Conservation (phyloP, 2,113 vertebrate genomes). For the Cyanoliseus patagonus region DNA sequence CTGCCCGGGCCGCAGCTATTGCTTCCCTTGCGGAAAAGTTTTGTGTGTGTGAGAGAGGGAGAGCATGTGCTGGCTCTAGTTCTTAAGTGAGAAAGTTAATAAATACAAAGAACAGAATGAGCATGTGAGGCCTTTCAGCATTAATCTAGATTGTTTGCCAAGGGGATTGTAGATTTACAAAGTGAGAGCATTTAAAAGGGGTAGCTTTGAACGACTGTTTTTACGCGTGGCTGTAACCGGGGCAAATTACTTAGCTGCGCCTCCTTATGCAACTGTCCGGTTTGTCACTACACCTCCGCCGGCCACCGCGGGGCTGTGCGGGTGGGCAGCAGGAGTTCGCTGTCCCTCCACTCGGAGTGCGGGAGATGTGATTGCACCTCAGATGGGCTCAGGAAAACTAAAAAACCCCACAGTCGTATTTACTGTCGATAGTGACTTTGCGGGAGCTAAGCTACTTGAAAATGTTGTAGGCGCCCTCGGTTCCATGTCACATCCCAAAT, state of each 20-base stretch:
- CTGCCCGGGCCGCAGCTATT: background rate
- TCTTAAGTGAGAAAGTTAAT: constrained; percentile 22
- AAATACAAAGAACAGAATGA: background rate
- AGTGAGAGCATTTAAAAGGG: background rate
- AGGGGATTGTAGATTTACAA: background rate
- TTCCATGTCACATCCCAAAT: constrained; percentile 55
- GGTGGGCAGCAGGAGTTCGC: background rate
- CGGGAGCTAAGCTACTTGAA: background rate
- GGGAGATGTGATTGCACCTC: background rate
- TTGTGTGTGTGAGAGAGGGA: background rate
- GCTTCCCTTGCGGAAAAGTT: constrained; percentile 30
- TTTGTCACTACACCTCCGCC: background rate
- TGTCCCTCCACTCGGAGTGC: background rate
- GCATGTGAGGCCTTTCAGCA: constrained; percentile 55
- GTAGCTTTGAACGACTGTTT: background rate
- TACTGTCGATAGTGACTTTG: background rate
- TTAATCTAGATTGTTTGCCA: constrained; percentile 23
- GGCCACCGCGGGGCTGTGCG: background rate
- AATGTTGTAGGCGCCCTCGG: background rate
- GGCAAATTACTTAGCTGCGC: constrained; percentile 32
- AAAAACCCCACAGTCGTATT: background rate
- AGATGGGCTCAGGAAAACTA: background rate
- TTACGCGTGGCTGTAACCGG: constrained; percentile 3
- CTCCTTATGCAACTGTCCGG: background rate
- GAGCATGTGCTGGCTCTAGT: background rate